These are phyloP conservation scores for Eucera pruinosa DNA, from an alignment of 2,888 invertebrate species.

Conservation along the genomic window DNA sequence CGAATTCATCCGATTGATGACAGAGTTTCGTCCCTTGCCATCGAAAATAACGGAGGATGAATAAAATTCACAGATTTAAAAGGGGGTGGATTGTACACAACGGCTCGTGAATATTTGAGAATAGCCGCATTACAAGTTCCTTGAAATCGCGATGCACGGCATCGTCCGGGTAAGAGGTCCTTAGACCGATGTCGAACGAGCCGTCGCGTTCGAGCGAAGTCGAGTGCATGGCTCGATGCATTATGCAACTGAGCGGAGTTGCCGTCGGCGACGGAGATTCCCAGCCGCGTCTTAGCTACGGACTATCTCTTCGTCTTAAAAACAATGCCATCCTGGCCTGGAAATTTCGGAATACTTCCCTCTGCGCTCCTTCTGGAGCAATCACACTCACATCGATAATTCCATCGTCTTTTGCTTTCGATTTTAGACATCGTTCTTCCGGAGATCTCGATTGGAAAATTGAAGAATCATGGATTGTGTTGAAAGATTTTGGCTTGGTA, in stretches of 20 bases:
- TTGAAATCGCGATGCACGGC: conserved; percentile 44
- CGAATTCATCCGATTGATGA: neutral
- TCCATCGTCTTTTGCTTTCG: too few relatives aligned
- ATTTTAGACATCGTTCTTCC: too few relatives aligned
- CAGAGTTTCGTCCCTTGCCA: conserved; percentile 1
- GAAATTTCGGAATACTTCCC: conserved; percentile 19
- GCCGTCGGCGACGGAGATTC: conserved; percentile 36
- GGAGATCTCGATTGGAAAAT: neutral
- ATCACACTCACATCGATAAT: neutral
- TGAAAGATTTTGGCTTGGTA: neutral
- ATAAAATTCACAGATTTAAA: conserved; percentile 47
- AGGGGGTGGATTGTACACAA: neutral
- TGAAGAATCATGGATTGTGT: conserved; percentile 3
- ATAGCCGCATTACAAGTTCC: conserved; percentile 46
- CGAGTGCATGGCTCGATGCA: conserved; percentile 57
- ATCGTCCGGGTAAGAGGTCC: conserved; percentile 49
- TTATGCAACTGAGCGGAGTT: conserved; percentile 52
- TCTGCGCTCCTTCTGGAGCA: neutral
- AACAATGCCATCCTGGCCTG: conserved; percentile 9
- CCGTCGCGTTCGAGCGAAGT: conserved; percentile 51
- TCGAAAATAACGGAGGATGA: conserved; percentile 15
- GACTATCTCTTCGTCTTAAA: conserved; percentile 3
- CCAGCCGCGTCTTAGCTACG: conserved; percentile 26
- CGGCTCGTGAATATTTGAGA: conserved; percentile 53
- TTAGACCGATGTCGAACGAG: conserved; percentile 57